Conservation (phyloP, 1,140 invertebrate species). For the Melipona quadrifasciata region DNA sequence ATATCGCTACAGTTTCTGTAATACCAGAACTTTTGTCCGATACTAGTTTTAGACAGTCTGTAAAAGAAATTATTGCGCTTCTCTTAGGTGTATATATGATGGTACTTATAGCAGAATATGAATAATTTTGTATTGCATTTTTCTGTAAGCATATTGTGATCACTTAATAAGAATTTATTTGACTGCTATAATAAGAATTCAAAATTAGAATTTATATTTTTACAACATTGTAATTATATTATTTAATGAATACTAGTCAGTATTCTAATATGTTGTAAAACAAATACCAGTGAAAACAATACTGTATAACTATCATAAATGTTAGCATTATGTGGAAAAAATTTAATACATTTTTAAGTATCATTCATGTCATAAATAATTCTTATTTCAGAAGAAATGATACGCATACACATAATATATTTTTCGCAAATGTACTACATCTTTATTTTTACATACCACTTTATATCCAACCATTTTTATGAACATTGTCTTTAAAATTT, state of each 20-base stretch:
- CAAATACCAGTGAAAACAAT: constrained; percentile 43
- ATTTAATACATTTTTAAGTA: not conserved
- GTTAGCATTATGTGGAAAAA: not conserved
- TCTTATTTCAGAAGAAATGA: too few species aligned
- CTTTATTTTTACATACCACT: constrained; percentile 16
- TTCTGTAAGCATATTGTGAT: constrained; percentile 27
- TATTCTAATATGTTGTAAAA: constrained; percentile 2
- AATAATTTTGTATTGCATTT: constrained; percentile 82
- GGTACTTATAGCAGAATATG: constrained; percentile 94
- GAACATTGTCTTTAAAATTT: not conserved
- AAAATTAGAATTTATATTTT: constrained; percentile 38
- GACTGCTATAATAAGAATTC: constrained; percentile 27
- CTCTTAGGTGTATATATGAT: constrained; percentile 95
- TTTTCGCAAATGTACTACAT: constrained; percentile 1
- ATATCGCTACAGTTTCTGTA: constrained; percentile 98
- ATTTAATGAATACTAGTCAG: constrained; percentile 4
- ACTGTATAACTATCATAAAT: constrained; percentile 18
- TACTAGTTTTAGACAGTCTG: constrained; percentile 91
- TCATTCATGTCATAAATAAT: constrained; percentile 7
- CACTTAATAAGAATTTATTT: constrained; percentile 15
- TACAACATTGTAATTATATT: constrained; percentile 14
- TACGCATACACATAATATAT: not conserved
- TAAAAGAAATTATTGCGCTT: constrained; percentile 93
- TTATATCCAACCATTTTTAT: constrained; percentile 6
- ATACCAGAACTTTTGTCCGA: constrained; percentile 96